Evolutionary conservation across 2,888 invertebrate species (phyloP).

Genomic region (Zhuqinia jingwanae): DNA sequence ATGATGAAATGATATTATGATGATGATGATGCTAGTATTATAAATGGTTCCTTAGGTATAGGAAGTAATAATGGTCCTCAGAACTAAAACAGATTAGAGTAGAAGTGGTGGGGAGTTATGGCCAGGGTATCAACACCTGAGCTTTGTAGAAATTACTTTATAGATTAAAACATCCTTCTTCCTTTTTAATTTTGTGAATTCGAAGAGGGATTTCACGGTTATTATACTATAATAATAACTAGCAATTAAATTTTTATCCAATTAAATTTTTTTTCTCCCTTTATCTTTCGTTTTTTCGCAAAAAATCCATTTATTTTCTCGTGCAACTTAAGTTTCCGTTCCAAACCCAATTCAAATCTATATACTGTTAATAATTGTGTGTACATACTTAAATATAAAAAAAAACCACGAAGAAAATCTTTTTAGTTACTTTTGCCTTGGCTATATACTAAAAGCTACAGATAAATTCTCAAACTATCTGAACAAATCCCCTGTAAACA

Average conservation of each 20-base stretch:
- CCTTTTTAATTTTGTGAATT: conserved; percentile 53
- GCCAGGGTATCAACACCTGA: conserved; percentile 73
- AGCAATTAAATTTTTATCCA: not conserved
- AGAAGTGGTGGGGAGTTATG: conserved; percentile 67
- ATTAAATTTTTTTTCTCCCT: not conserved
- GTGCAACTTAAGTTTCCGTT: not conserved
- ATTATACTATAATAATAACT: conserved; percentile 6
- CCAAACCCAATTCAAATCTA: too few relatives aligned
- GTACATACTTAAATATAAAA: too few relatives aligned
- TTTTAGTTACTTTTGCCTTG: not conserved
- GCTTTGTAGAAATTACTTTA: conserved; percentile 71
- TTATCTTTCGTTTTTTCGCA: not conserved
- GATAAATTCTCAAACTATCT: too few relatives aligned
- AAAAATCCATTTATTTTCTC: not conserved
- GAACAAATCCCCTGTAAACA: too few relatives aligned
- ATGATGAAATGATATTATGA: too few relatives aligned
- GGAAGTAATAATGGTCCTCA: conserved; percentile 62
- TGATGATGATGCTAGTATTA: not conserved
- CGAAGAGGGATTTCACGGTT: conserved; percentile 40
- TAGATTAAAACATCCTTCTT: conserved; percentile 65
- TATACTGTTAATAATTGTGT: too few relatives aligned
- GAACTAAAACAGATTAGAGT: conserved; percentile 33
- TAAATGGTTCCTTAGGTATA: conserved; percentile 49
- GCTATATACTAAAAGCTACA: not conserved
- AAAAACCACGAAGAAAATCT: too few relatives aligned